Base-by-base conservation (phyloP, 2,797 vertebrate species). In the Poeciliopsis turneri region DNA sequence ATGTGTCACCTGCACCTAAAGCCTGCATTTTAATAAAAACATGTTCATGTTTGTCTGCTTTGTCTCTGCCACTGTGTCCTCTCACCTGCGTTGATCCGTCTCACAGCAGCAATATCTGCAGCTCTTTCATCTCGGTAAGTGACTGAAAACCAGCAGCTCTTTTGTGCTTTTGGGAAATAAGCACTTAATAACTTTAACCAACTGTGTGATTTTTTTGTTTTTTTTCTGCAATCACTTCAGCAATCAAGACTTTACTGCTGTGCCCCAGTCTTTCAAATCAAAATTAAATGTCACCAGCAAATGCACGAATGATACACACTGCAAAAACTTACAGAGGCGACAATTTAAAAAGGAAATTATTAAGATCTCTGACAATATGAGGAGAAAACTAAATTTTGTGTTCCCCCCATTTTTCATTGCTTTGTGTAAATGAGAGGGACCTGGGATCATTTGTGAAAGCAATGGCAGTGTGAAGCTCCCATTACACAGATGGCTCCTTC, bases 391-490 rank as follows among this genome's bases (percentile, higher is more conserved):
- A 20, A 66, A 23, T 33, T 66, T 33, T 30, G 6, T 61, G 59
- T 39, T 7, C 36, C 18, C 8, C 9, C 16, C 61, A 66, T 23
- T 23, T 39, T 66, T 20, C 15, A 66, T 23, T 39, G 8, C 20
- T 66, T 66, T 66, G 61, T 39, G 18, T 39, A 39, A 83, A 78
- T 18, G n/a, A 79, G 82, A 79, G 28, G 64, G 79, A 90, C 83
- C 80, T 86, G 74, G 72, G 75, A 82, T 85, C 18, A 82, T 87
- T 78, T 82, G 79, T 55, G 57, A 82, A 86, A 88, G 82, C 80
- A 9, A 43, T 87, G 53, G 82, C 90, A 87, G 87, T 78, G 88
- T 88, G 86, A 82, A 68, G 59, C 79, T 87, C 66, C 85, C 87
- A 87, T 88, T 84, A 82, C 39, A 53, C 70, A 73, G 78, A 78